Evolutionary conservation across 2,797 vertebrate genomes (phyloP), one percentile per base, ranked within the genome.

Genomic region (Syndactyla subalaris): DNA sequence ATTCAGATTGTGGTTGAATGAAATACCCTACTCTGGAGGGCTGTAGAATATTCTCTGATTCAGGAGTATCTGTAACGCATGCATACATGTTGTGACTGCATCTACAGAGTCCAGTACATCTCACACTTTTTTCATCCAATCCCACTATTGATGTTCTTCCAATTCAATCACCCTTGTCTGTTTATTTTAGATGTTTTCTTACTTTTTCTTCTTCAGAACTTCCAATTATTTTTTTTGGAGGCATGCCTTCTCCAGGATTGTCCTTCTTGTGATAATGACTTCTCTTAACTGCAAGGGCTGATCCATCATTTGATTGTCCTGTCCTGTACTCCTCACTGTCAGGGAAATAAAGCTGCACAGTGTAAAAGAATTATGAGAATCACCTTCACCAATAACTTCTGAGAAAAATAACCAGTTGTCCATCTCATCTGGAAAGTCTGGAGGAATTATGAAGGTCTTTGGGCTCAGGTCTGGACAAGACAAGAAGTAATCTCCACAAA

Each of bases 401-500:
- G 39, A 76, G 75, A 74, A 91, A 92, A 94, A 67, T 45, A 80
- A 71, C 62, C 14, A 59, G 24, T 65, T 91, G 17, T 78, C 62
- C 14, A 3, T 84, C 54, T 91, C 30, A 51, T 58, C 30, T 73
- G 46, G 55, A 51, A 63, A 43, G 48, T 85, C 39, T 89, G 48
- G 43, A 93, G 75, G 39, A 77, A 91, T 43, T 62, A 29, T 52
- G 71, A 27, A 72, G 30, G 18, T 62, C 49, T 78, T 93, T 93
- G 66, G 57, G 49, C 62, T 94, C 38, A 78, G 30, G 24, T 68
- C 22, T 88, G 58, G 54, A 65, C 30, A 77, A 88, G 62, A 58
- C 20, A 84, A 93, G 70, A 92, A 78, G 46, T 54, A 78, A 81
- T 84, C 30, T 75, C 58, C 90, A 43, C 24, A 92, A 84, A 90